Evolutionary conservation across 92 coral and sea anemone genomes (phyloP).

Genomic region (Epizoanthus illoricatus): DNA sequence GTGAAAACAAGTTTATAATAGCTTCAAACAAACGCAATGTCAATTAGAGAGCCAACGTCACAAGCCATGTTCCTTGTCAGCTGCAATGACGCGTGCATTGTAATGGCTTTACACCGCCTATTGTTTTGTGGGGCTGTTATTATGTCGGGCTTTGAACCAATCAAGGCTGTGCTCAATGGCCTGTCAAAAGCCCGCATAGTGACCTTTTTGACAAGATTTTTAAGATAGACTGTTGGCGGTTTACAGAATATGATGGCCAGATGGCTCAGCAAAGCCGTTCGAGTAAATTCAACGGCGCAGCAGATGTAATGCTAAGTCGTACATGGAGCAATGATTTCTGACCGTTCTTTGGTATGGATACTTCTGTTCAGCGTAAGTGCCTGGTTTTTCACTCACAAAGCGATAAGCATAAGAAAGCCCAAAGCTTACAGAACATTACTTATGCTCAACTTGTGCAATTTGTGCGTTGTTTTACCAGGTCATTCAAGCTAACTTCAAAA

Average conservation of each 20-base stretch:
- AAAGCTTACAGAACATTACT: neutral
- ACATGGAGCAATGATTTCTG: constrained; percentile 38
- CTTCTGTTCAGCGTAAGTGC: constrained; percentile 24
- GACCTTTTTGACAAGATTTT: constrained; percentile 61
- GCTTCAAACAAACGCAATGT: constrained; percentile 20
- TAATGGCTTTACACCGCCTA: constrained; percentile 39
- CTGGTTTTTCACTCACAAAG: neutral
- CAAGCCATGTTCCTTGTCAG: constrained; percentile 60
- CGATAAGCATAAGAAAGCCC: constrained; percentile 18
- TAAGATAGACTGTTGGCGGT: constrained; percentile 71
- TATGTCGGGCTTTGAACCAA: constrained; percentile 69
- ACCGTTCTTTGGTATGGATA: constrained; percentile 25
- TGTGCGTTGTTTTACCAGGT: constrained; percentile 26
- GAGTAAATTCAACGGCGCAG: constrained; percentile 11
- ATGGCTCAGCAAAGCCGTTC: constrained; percentile 55
- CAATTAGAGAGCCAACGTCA: constrained; percentile 44
- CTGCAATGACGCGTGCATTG: constrained; percentile 64
- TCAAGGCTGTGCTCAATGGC: constrained; percentile 57
- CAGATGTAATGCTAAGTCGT: neutral
- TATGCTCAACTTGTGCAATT: neutral
- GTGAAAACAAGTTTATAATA: constrained; percentile 43
- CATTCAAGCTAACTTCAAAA: constrained; percentile 25
- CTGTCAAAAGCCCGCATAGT: constrained; percentile 66
- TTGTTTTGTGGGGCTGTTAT: constrained; percentile 44
- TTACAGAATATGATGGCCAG: constrained; percentile 63